Conservation (phyloP, 2,888 invertebrate genomes). For the Latrodectus hesperus region DNA sequence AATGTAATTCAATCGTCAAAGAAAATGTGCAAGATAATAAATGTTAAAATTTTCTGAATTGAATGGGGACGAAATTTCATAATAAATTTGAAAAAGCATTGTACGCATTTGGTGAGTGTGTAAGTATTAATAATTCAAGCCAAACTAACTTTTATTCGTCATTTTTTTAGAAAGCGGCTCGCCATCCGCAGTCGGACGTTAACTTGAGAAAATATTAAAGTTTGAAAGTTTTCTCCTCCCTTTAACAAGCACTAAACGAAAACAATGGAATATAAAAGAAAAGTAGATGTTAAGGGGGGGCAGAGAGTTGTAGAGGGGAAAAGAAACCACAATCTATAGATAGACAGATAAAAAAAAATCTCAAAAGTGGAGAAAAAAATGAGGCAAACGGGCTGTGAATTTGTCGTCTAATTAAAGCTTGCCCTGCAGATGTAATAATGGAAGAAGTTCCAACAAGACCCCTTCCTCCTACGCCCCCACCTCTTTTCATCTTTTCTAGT, state of each 20-base stretch:
- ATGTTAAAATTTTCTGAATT: too few species aligned
- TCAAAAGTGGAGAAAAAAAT: constrained; percentile 23
- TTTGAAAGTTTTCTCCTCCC: constrained; percentile 67
- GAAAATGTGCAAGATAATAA: too few species aligned
- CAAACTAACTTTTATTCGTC: constrained; percentile 34
- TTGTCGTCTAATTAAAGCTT: constrained; percentile 69
- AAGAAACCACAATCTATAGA: constrained; percentile 64
- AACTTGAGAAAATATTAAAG: constrained; percentile 69
- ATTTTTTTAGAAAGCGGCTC: constrained; percentile 15
- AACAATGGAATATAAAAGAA: constrained; percentile 62
- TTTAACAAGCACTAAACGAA: constrained; percentile 68
- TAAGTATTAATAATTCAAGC: constrained; percentile 56
- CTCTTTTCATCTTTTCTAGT: constrained; percentile 40
- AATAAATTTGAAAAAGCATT: too few species aligned
- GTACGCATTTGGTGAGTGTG: background rate
- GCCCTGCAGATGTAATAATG: constrained; percentile 69
- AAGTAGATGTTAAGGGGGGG: constrained; percentile 24
- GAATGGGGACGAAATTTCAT: too few species aligned
- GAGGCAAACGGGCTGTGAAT: constrained; percentile 59
- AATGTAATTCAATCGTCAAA: too few species aligned
- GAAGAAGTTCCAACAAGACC: constrained; percentile 55
- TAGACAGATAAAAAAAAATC: constrained; percentile 62
- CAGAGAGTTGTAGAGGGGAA: background rate
- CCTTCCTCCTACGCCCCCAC: constrained; percentile 9
- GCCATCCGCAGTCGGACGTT: constrained; percentile 24